Evolutionary conservation across 2,888 invertebrate species (phyloP), one percentile per base, ranked within the genome.

Genomic region (Aspidiotus rigidus): DNA sequence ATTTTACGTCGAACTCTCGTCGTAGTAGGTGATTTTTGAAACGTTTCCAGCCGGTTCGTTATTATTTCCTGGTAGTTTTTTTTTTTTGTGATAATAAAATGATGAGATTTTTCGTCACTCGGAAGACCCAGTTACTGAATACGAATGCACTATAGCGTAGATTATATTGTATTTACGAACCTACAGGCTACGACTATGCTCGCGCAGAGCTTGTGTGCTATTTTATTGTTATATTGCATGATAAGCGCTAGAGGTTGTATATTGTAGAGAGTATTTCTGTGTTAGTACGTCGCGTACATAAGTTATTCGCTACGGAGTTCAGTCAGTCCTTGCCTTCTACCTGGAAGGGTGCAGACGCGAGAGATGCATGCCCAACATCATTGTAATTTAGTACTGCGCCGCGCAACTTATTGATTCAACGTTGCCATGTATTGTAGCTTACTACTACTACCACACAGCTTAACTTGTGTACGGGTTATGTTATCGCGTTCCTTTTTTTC

Each of bases 171-270:
- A 28, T 28, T 28, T 28, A 28, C 28, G 28, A 28, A 28, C 28
- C 28, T 28, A 28, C 28, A 28, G 28, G 28, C 28, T 28, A 28
- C 28, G 28, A 28, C 28, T 28, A 28, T 28, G 28, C 28, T 53
- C 53, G 55, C 64, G 55, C 64, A 56, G 55, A 41, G 64, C 64
- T 53, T 64, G 53, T 55, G 16, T 64, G 55, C 55, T 55, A 55
- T 55, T 64, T 64, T 64, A 64, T 64, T 64, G 64, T 64, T 64
- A 41, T 64, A 64, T 64, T 64, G 67, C 67, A 57, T 49, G 60
- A 59, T 66, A 56, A 66, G 66, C 15, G 17, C 55, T n/a, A 15
- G 16, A 7, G 56, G 56, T 56, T 57, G 57, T 57, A n/a, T 56
- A 42, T 66, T 28, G 57, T 66, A 59, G 57, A 54, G 53, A 6